Percentiles rank a stretch among this genome's conserved stretches.
Evolutionary conservation across 1,140 invertebrate genomes (phyloP).

Genomic region (Drosophila nasuta): DNA sequence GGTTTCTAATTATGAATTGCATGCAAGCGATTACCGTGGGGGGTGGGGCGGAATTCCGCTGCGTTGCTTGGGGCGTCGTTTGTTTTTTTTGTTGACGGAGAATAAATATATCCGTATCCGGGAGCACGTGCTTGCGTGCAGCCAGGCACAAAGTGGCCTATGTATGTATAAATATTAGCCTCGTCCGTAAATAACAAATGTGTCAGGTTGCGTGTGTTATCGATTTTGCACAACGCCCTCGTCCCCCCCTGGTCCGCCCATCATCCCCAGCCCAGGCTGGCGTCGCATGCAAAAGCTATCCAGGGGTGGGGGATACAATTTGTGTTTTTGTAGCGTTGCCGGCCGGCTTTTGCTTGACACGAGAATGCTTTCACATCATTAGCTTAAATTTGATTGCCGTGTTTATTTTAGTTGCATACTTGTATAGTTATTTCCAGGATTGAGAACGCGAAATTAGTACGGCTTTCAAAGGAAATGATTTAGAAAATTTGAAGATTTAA

Average conservation of each 20-base stretch:
- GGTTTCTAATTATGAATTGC: conserved; percentile 56
- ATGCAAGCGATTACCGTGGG: conserved; percentile 6
- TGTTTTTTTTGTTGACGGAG: conserved; percentile 53
- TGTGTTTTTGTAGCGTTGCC: conserved; percentile 25
- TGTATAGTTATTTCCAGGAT: too few species aligned
- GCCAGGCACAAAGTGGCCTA: conserved; percentile 48
- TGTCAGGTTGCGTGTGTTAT: conserved; percentile 49
- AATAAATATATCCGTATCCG: conserved; percentile 57
- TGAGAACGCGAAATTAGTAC: too few species aligned
- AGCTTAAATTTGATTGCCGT: conserved; percentile 5
- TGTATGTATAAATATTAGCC: conserved; percentile 65
- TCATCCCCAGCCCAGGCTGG: background rate
- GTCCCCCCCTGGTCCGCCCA: background rate
- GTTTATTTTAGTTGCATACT: background rate
- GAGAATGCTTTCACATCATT: conserved; percentile 11
- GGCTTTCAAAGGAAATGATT: too few species aligned
- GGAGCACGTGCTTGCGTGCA: conserved; percentile 71
- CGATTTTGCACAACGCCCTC: conserved; percentile 58
- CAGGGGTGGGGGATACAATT: background rate
- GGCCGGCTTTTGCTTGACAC: conserved; percentile 27
- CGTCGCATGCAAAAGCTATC: background rate
- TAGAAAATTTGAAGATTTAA: too few species aligned
- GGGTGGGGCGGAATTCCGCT: conserved; percentile 29
- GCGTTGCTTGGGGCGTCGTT: conserved; percentile 45
- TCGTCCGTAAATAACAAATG: conserved; percentile 56